Evolutionary conservation across 2,113 vertebrate species (phyloP).

Genomic region (Rhinoderma darwinii): DNA sequence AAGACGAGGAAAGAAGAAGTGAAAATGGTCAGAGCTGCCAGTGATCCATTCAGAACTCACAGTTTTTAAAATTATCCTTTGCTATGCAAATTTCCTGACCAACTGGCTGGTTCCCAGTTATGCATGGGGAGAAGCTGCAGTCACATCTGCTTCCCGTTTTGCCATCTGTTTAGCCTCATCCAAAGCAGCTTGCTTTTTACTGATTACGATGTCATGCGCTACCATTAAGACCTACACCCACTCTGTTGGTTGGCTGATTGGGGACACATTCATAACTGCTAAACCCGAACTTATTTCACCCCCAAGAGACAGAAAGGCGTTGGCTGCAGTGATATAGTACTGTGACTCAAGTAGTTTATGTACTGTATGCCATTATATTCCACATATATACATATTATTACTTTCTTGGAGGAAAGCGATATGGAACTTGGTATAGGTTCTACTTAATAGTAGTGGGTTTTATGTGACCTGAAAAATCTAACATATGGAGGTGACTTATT

Average conservation of each 20-base stretch:
- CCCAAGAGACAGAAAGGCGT: conserved; percentile 71
- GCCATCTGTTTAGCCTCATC: conserved; percentile 82
- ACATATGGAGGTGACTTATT: neutral
- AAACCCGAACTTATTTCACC: conserved; percentile 70
- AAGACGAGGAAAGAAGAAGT: conserved; percentile 87
- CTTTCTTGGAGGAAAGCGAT: neutral
- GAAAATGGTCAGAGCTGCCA: conserved; percentile 80
- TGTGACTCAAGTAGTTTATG: neutral
- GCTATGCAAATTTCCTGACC: conserved; percentile 92
- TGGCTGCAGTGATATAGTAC: conserved; percentile 59
- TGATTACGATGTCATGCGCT: conserved; percentile 74
- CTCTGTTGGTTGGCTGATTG: conserved; percentile 72
- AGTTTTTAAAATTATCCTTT: conserved; percentile 85
- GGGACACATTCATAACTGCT: conserved; percentile 65
- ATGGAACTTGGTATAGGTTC: too few relatives aligned
- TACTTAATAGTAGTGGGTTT: neutral
- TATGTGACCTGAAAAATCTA: neutral
- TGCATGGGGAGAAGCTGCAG: conserved; percentile 77
- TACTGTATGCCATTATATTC: neutral
- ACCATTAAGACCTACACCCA: conserved; percentile 68
- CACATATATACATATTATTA: neutral
- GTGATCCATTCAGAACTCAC: conserved; percentile 80
- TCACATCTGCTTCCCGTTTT: conserved; percentile 91
- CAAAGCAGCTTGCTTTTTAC: conserved; percentile 68
- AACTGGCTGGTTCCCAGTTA: conserved; percentile 82